Evolutionary conservation across 2,113 vertebrate genomes (phyloP).

Genomic region (Dolichallabes microphthalmus): DNA sequence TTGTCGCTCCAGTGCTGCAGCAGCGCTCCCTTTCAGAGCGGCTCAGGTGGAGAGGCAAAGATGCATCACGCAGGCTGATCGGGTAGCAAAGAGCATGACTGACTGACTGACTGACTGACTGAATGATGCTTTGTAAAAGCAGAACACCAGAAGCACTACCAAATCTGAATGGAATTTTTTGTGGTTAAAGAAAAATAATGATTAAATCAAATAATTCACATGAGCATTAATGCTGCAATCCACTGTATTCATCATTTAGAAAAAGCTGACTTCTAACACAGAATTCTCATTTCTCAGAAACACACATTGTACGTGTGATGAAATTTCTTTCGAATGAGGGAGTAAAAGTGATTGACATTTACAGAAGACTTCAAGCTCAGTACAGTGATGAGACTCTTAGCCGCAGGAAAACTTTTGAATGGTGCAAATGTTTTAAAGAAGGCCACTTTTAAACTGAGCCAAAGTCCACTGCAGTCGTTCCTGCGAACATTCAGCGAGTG

Average conservation of each 20-base stretch:
- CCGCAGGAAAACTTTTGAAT: no score
- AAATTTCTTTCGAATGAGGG: no score
- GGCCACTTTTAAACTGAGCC: no score
- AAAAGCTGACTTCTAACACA: not conserved
- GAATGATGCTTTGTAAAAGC: not conserved
- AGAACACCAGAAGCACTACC: not conserved
- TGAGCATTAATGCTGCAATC: not conserved
- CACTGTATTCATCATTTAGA: not conserved
- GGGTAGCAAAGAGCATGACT: constrained; percentile 22
- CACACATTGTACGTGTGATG: not conserved
- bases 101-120: not conserved
- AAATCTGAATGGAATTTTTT: not conserved
- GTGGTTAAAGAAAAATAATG: not conserved
- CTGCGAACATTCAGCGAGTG: no score
- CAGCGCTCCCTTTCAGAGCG: not conserved
- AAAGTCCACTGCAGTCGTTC: no score
- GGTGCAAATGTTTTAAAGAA: no score
- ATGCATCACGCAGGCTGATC: not conserved
- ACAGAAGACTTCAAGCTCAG: no score
- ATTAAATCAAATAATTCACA: not conserved
- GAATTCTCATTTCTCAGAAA: not conserved
- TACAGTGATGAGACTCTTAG: no score
- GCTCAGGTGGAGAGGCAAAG: constrained; percentile 40
- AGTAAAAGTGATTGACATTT: no score
- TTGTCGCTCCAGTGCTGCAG: constrained; percentile 15